A percentile compares a stretch with the other conserved stretches of the same genome.
Evolutionary conservation across 37 sponge, comb jelly and placozoan genomes (phyloP).

Genomic region (Ianthella basta): DNA sequence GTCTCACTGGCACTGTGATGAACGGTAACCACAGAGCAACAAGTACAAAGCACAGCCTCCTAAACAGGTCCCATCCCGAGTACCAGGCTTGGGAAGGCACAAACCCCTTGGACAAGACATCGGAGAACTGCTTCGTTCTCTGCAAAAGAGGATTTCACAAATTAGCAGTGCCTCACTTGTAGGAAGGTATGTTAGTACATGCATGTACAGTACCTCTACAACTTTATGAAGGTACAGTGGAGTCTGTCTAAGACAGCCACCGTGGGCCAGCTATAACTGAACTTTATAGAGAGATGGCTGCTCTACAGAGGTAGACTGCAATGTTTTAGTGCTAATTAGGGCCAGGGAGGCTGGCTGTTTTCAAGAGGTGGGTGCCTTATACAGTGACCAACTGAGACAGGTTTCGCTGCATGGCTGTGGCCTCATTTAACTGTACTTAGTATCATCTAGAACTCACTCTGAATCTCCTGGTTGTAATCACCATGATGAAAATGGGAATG

Average conservation of each 20-base stretch:
- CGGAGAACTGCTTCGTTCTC: constrained; percentile 67
- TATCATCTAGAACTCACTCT: constrained; percentile 10
- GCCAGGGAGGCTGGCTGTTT: no score
- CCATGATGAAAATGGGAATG: background rate
- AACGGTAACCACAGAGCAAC: constrained; percentile 33
- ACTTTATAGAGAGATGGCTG: no score
- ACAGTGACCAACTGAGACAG: no score
- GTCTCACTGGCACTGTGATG: background rate
- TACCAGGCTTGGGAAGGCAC: constrained; percentile 57
- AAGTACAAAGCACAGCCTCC: constrained; percentile 66
- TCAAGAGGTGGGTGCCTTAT: no score
- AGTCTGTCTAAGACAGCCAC: background rate
- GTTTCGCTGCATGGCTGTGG: no score
- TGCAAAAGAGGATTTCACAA: background rate
- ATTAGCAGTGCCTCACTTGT: background rate
- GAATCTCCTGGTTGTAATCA: constrained; percentile 9
- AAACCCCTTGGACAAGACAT: constrained; percentile 71
- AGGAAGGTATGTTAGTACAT: background rate
- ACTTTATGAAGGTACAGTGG: background rate
- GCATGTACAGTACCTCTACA: background rate
- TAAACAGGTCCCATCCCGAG: constrained; percentile 72
- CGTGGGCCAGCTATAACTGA: no score
- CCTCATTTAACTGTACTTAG: no score
- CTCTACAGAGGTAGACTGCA: no score
- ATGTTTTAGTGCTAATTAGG: no score